Evolutionary conservation across 2,888 invertebrate species (phyloP).

Genomic region (Tinea trinotella): DNA sequence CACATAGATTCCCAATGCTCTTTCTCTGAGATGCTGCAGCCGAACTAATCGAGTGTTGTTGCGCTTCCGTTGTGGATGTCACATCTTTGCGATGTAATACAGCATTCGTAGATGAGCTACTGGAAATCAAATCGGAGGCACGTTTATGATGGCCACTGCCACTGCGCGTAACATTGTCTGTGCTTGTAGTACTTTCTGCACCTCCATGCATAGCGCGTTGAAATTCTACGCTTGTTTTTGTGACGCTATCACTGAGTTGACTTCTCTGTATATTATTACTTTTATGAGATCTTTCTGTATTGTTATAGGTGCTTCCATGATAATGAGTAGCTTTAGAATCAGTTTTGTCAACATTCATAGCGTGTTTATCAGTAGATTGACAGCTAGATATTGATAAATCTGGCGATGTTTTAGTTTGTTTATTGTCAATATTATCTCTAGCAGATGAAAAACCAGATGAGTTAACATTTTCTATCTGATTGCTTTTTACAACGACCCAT

Average conservation of each 20-base stretch:
- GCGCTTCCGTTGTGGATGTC: slow-evolving; percentile 78
- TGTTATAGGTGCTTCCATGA: slow-evolving; percentile 33
- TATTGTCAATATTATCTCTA: neutral
- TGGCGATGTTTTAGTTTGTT: neutral
- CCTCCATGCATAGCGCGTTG: slow-evolving; percentile 65
- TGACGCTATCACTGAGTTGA: slow-evolving; percentile 58
- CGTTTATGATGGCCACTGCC: slow-evolving; percentile 75
- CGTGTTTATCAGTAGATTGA: neutral
- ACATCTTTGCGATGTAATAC: slow-evolving; percentile 83
- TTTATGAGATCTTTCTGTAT: slow-evolving; percentile 20
- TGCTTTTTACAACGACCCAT: slow-evolving; percentile 67
- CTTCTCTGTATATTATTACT: slow-evolving; percentile 31
- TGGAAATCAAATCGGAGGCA: slow-evolving; percentile 81
- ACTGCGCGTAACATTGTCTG: slow-evolving; percentile 25
- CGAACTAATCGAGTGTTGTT: slow-evolving; percentile 79
- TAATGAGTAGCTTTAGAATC: neutral
- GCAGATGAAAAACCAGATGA: neutral
- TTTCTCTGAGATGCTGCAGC: slow-evolving; percentile 85
- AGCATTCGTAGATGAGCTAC: slow-evolving; percentile 82
- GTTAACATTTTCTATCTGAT: slow-evolving; percentile 29
- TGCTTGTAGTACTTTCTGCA: slow-evolving; percentile 29
- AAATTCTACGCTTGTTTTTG: slow-evolving; percentile 68
- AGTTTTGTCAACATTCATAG: neutral
- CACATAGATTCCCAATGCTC: slow-evolving; percentile 84
- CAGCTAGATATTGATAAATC: neutral